These are phyloP conservation scores for Lacerta bilineata DNA, from an alignment of 2,797 vertebrate genomes.

Conservation along the genomic window DNA sequence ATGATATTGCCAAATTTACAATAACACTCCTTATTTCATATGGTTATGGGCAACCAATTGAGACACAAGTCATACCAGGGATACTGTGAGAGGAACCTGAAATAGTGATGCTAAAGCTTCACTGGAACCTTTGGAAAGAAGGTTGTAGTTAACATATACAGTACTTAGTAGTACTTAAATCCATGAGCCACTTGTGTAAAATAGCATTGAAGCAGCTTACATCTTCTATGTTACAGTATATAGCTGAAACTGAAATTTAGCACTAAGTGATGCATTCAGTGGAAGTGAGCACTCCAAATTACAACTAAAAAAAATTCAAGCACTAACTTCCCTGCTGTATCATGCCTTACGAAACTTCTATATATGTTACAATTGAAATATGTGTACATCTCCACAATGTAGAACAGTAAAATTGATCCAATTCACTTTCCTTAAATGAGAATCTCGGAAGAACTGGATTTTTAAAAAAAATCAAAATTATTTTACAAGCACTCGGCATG, in stretches of 20 bases:
- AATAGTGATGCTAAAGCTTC: conserved; percentile 12
- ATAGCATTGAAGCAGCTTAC: conserved; percentile 40
- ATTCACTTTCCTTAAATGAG: conserved; percentile 55
- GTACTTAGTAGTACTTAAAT: background rate
- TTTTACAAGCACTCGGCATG: background rate
- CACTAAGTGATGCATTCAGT: conserved; percentile 39
- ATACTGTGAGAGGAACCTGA: conserved; percentile 23
- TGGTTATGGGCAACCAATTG: conserved; percentile 35
- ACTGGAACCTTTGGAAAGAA: background rate
- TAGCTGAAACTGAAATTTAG: conserved; percentile 13
- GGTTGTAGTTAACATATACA: background rate
- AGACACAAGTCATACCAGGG: conserved; percentile 25
- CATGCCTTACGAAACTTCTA: conserved; percentile 67
- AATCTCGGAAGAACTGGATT: conserved; percentile 53
- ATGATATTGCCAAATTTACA: conserved; percentile 44
- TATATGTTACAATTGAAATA: conserved; percentile 50
- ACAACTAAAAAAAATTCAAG: conserved; percentile 51
- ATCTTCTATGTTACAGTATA: conserved; percentile 48
- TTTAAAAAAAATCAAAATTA: conserved; percentile 30
- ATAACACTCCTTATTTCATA: conserved; percentile 8
- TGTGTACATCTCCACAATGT: conserved; percentile 47
- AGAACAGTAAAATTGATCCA: conserved; percentile 55
- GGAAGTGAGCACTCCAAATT: conserved; percentile 51
- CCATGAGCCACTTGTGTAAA: conserved; percentile 28
- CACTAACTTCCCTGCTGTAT: conserved; percentile 64